A percentile compares a stretch with the other conserved stretches of the same genome.
Evolutionary conservation across 30 jellyfish, hydroid and myxozoan species (phyloP).

Genomic region (Aurelia aurita complex sp. Pacific): DNA sequence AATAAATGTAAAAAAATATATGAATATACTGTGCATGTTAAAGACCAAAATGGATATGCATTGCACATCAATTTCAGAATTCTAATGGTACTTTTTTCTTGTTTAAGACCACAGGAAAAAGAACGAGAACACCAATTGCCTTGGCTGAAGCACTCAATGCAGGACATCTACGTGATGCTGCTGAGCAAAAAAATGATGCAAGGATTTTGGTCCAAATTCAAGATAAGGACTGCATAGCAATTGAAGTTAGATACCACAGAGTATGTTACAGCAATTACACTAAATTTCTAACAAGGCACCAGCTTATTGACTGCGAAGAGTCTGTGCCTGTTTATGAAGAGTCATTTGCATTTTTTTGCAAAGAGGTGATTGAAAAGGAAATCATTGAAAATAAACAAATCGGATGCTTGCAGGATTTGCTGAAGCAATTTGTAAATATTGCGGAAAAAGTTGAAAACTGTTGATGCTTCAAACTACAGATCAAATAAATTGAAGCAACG

Average conservation of each 20-base stretch:
- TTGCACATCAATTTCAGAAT: too few species aligned
- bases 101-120: conserved; percentile 24
- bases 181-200: conserved; percentile 23
- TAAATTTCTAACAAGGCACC: too few species aligned
- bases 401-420: not conserved
- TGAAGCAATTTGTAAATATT: conserved; percentile 3
- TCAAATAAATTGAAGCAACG: conserved; percentile 22
- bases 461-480: conserved; percentile 26
- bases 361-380: not conserved
- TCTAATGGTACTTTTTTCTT: not conserved
- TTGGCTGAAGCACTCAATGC: conserved; percentile 42
- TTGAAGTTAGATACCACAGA: conserved; percentile 53
- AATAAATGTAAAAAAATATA: too few species aligned
- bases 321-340: too few species aligned
- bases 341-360: too few species aligned
- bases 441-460: conserved; percentile 23
- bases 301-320: too few species aligned
- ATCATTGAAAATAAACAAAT: not conserved
- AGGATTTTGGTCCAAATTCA: not conserved
- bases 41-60: too few species aligned
- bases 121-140: conserved; percentile 16
- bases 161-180: conserved; percentile 47
- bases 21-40: too few species aligned
- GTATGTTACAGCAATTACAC: conserved; percentile 18
- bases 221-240: conserved; percentile 35